A percentile compares a stretch with the other conserved stretches of the same genome.
Conservation (phyloP, 2,888 invertebrate species). For the Eristalis tenax region DNA sequence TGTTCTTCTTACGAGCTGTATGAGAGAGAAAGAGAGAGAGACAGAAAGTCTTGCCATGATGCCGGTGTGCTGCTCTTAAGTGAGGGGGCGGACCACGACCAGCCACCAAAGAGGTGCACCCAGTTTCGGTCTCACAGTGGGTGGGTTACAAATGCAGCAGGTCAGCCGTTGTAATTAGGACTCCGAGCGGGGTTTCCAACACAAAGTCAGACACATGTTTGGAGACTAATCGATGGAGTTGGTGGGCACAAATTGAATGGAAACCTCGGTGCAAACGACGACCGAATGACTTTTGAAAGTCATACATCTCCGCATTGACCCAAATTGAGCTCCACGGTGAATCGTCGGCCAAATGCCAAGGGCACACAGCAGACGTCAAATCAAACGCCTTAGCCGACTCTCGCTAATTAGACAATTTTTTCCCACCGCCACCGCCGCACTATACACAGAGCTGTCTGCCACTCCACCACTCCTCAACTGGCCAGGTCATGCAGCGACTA, state of each 20-base stretch:
- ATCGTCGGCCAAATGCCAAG: neutral
- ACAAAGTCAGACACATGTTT: too few species aligned
- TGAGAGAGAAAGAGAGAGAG: slow-evolving; percentile 39
- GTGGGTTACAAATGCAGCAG: slow-evolving; percentile 19
- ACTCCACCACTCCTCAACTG: neutral
- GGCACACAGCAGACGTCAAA: neutral
- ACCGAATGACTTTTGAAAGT: neutral
- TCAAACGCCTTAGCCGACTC: neutral
- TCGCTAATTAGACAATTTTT: neutral
- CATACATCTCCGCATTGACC: neutral
- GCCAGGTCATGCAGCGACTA: slow-evolving; percentile 17
- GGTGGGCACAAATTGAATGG: neutral
- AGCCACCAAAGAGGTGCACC: neutral
- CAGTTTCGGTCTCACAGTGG: slow-evolving; percentile 15
- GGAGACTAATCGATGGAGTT: too few species aligned
- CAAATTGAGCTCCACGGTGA: neutral
- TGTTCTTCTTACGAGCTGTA: too few species aligned
- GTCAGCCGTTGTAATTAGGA: slow-evolving; percentile 40
- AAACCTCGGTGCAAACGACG: neutral
- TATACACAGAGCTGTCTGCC: neutral
- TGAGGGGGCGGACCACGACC: slow-evolving; percentile 49
- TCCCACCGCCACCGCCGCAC: neutral
- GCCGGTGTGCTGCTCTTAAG: slow-evolving; percentile 9
- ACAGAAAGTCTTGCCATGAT: too few species aligned
- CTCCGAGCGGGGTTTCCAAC: neutral